Base-by-base conservation (phyloP, 1,140 invertebrate species). In the Thrips palmi region DNA sequence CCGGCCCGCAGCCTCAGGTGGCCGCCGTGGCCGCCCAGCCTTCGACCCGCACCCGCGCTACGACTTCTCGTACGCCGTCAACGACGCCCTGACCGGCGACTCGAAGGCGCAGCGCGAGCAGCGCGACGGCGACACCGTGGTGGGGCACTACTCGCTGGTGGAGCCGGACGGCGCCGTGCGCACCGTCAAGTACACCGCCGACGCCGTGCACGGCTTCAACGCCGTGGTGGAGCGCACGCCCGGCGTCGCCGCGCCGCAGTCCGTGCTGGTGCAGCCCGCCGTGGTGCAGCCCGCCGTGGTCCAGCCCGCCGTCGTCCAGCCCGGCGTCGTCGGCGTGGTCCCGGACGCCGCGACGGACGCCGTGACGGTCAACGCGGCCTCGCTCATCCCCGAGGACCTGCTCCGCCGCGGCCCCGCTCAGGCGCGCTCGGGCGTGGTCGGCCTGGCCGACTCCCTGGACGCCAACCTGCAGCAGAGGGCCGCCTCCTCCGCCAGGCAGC, bases 51-150 rank as follows among this genome's bases (percentile, higher is more conserved):
- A 76, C 56, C 77, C 74, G 2, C 67, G 71, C 28, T 80, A 80
- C 53, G 70, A 65, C 50, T 78, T 70, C 58, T 66, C 70, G 14
- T 81, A 79, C 55, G 70, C 70, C 25, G 71, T 80, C 2, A 64
- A 69, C 8, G 77, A 80, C 52, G 67, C 68, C 0, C 53, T 65
- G 36, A 80, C 70, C 22, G 74, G 78, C 29, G 73, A 77, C 53
- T 70, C 68, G 37, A 75, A 77, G 51, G 64, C 65, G 48, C 65
- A 68, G 11, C 49, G 64, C 42, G 70, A 72, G 49, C 62, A 62
- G n/a, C 55, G 70, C 3, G 61, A 67, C 45, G 67, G 71, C 41
- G 70, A 70, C 19, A 63, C 71, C 2, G 67, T 72, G 14, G 64
- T 70, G 42, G 70, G 70, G 40, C 63, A 63, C 32, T 72, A 72